phyloP scores from a whole-genome alignment of 1,140 invertebrate species.

The Argopecten irradians region DNA sequence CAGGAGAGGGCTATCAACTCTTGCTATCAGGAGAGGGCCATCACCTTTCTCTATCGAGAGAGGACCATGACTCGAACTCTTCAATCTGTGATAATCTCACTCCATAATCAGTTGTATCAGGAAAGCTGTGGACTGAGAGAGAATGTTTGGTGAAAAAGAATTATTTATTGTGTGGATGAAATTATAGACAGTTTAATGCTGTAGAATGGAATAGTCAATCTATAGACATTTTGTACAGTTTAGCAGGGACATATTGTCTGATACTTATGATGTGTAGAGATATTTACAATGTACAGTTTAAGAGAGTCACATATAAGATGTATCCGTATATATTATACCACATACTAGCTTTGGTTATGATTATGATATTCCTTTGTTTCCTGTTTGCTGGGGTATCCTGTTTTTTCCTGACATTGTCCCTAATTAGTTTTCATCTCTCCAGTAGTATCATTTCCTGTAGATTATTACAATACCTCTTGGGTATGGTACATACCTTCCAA shows the following conservation, averaged over 20 bases:
- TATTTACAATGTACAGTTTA: neutral
- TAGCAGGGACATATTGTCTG: neutral
- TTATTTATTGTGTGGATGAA: neutral
- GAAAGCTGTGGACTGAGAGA: neutral
- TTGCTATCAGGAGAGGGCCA: no score
- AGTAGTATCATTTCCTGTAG: no score
- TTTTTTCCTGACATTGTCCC: no score
- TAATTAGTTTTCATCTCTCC: no score
- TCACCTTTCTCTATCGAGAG: neutral
- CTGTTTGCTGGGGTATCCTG: no score
- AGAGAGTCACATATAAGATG: neutral
- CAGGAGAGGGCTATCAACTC: no score
- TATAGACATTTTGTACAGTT: neutral
- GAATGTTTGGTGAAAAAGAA: neutral
- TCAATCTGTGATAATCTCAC: neutral
- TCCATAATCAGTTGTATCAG: neutral
- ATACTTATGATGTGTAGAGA: neutral
- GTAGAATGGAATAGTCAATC: neutral
- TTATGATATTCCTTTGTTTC: no score
- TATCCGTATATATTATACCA: no score
- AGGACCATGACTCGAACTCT: neutral
- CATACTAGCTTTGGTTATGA: no score
- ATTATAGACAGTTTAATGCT: neutral
- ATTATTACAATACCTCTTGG: no score
- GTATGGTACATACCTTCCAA: no score